Conservation (phyloP, 2,113 vertebrate genomes). For the Pseudopodoces humilis region DNA sequence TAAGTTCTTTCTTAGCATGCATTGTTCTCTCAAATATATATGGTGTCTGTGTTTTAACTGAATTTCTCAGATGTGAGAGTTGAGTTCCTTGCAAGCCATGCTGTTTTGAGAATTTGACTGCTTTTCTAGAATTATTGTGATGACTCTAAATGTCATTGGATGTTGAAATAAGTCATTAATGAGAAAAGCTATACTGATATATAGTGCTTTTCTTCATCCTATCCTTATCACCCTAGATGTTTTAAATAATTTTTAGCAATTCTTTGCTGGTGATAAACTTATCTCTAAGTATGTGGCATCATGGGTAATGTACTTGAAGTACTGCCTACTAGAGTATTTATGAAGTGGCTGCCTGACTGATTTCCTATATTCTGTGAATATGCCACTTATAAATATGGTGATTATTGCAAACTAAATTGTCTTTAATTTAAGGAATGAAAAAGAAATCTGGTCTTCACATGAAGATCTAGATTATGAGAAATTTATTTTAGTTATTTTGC, state of each 20-base stretch:
- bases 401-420: not conserved
- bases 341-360: not conserved
- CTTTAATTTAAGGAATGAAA: not conserved
- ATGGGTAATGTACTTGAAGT: not conserved
- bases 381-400: not conserved
- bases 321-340: not conserved
- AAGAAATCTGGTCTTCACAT: not conserved
- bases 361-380: not conserved
- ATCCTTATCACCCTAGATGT: not conserved
- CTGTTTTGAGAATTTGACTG: not conserved
- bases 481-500: not conserved
- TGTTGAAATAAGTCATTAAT: not conserved
- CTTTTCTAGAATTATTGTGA: not conserved
- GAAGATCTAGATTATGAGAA: not conserved
- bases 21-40: not conserved
- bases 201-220: not conserved
- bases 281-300: not conserved
- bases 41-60: not conserved
- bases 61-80: not conserved
- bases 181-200: not conserved
- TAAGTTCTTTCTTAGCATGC: not conserved
- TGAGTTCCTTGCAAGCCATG: not conserved
- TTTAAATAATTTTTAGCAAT: not conserved
- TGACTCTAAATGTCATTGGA: not conserved
- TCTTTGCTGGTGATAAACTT: not conserved